phyloP scores from a whole-genome alignment of 2,113 vertebrate species.

The Ceyx margarethae region DNA sequence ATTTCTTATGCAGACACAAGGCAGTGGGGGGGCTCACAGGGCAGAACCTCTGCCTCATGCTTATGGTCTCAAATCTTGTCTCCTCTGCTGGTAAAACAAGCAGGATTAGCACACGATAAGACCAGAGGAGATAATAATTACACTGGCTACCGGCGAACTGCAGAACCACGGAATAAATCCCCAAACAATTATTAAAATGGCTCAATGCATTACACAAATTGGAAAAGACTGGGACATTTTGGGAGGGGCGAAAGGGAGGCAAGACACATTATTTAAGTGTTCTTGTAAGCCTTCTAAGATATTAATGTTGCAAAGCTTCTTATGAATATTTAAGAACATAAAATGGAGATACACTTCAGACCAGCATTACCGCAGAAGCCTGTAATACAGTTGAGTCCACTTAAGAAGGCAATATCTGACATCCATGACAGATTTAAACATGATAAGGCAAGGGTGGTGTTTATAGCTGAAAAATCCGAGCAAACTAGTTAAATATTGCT shows the following conservation, averaged over 20 bases:
- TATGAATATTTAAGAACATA: slow-evolving; percentile 99
- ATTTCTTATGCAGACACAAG: background rate
- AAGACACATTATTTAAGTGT: slow-evolving; percentile 99
- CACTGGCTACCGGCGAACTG: slow-evolving; percentile 68
- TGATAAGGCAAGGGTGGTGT: slow-evolving; percentile 70
- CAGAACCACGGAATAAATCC: slow-evolving; percentile 79
- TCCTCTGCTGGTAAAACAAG: slow-evolving; percentile 69
- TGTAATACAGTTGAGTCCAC: slow-evolving; percentile 79
- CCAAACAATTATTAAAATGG: slow-evolving; percentile 85
- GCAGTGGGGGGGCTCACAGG: slow-evolving; percentile 24
- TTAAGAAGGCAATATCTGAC: slow-evolving; percentile 78
- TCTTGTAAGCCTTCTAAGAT: slow-evolving; percentile 99
- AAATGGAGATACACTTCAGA: slow-evolving; percentile 85
- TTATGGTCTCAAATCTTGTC: slow-evolving; percentile 62
- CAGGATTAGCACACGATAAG: slow-evolving; percentile 73
- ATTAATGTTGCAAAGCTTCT: slow-evolving; percentile 99
- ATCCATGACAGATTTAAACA: slow-evolving; percentile 78
- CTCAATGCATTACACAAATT: slow-evolving; percentile 92
- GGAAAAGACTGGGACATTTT: slow-evolving; percentile 82
- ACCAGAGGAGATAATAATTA: slow-evolving; percentile 79
- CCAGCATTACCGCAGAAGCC: slow-evolving; percentile 76
- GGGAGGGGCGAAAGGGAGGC: slow-evolving; percentile 59
- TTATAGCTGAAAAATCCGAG: slow-evolving; percentile 35
- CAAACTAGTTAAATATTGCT: slow-evolving; percentile 23
- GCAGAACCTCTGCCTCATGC: slow-evolving; percentile 28